A percentile compares a stretch with the other conserved stretches of the same genome.
Conservation (phyloP, 2,113 vertebrate genomes). For the Morphnarchus princeps region DNA sequence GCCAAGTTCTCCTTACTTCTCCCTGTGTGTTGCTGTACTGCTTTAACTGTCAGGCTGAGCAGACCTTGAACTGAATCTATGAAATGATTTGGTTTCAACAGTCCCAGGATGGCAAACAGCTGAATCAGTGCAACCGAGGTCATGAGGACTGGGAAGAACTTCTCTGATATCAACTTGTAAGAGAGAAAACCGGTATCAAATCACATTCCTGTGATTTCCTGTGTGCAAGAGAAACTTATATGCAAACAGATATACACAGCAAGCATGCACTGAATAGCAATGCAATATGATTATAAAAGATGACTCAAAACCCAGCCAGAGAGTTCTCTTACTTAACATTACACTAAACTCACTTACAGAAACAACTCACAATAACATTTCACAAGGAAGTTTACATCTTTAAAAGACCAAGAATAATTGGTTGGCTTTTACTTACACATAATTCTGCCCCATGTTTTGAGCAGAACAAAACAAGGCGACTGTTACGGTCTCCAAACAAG, state of each 20-base stretch:
- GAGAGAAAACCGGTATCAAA: neutral
- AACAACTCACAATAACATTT: neutral
- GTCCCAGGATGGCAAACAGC: neutral
- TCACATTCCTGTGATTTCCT: neutral
- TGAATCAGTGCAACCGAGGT: neutral
- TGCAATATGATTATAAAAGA: neutral
- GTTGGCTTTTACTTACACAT: neutral
- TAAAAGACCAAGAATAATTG: neutral
- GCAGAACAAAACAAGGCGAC: neutral
- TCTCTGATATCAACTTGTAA: neutral
- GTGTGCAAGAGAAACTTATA: neutral
- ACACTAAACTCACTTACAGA: neutral
- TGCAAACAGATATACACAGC: neutral
- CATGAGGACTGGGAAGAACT: neutral
- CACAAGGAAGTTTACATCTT: neutral
- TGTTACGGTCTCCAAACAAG: neutral
- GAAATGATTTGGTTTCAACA: rapidly evolving
- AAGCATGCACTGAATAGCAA: neutral
- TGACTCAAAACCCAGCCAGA: neutral
- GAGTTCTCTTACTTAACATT: neutral
- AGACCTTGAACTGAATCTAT: neutral
- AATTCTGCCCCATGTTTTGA: neutral
- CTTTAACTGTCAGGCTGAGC: neutral
- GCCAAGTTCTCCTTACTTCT: neutral
- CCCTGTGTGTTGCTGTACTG: neutral